phyloP scores from a whole-genome alignment of 2,113 vertebrate genomes.

The Gasterosteus aculeatus region DNA sequence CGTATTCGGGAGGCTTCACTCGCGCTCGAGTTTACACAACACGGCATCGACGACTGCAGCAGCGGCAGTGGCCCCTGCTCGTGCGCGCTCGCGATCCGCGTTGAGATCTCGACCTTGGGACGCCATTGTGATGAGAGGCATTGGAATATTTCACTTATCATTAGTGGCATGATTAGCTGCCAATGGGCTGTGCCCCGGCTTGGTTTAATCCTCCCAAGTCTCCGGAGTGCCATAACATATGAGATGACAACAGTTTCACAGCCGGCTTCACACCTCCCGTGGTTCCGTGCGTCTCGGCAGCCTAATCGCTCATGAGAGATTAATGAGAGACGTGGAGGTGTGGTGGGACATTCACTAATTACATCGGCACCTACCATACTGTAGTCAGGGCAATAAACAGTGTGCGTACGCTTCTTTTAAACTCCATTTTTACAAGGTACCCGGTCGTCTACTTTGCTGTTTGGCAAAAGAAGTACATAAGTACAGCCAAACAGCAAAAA shows the following conservation, averaged over 20 bases:
- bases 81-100: constrained; percentile 6
- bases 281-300: constrained; percentile 67
- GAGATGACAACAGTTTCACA: constrained; percentile 80
- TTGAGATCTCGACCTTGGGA: constrained; percentile 63
- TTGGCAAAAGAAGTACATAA: constrained; percentile 12
- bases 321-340: constrained; percentile 77
- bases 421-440: constrained; percentile 16
- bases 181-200: constrained; percentile 70
- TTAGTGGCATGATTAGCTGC: constrained; percentile 77
- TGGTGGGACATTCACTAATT: constrained; percentile 72
- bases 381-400: constrained; percentile 41
- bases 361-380: constrained; percentile 52
- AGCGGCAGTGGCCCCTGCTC: neutral
- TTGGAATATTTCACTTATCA: constrained; percentile 70
- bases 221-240: constrained; percentile 73
- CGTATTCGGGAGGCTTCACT: constrained; percentile 37
- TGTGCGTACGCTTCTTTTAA: constrained; percentile 30
- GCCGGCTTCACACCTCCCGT: constrained; percentile 73
- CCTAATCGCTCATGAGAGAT: constrained; percentile 80
- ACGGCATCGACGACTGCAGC: constrained; percentile 14
- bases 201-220: constrained; percentile 65
- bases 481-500: constrained; percentile 5
- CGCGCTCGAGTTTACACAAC: constrained; percentile 46
- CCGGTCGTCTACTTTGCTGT: constrained; percentile 13
- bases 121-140: constrained; percentile 54